These are phyloP conservation scores for Arenaria interpres DNA, from an alignment of 2,113 vertebrate species.

Conservation along the genomic window DNA sequence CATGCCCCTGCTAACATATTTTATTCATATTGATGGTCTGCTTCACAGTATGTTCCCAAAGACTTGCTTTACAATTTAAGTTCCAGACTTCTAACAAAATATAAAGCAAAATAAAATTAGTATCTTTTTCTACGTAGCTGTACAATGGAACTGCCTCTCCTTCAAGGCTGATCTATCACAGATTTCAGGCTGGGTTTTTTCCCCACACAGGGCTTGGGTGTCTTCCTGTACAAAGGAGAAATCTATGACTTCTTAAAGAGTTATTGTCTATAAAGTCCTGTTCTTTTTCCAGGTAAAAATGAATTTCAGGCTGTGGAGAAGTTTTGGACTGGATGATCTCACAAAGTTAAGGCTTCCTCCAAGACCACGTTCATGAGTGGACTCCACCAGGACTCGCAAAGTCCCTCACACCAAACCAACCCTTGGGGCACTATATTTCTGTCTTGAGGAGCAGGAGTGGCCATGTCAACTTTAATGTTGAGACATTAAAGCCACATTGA, in stretches of 20 bases:
- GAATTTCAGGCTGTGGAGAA: not conserved
- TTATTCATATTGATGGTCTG: conserved; percentile 31
- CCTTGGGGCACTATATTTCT: not conserved
- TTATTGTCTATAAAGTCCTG: not conserved
- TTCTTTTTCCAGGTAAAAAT: not conserved
- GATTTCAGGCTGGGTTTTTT: not conserved
- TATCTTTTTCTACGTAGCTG: not conserved
- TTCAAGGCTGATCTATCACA: not conserved
- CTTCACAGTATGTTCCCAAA: not conserved
- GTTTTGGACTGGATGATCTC: not conserved
- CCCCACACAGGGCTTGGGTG: not conserved
- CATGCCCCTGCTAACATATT: not conserved
- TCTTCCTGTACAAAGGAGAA: not conserved
- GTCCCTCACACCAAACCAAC: not conserved
- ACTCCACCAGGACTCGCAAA: not conserved
- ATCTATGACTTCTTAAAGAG: not conserved
- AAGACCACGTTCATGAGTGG: not conserved
- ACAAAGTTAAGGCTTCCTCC: not conserved
- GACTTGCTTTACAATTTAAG: conserved; percentile 32
- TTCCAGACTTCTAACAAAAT: conserved; percentile 3
- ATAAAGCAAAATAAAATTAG: conserved; percentile 16
- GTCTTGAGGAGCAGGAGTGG: not conserved
- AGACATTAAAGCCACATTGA: not conserved
- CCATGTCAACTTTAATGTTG: not conserved
- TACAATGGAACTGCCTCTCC: not conserved